Evolutionary conservation across 2,113 vertebrate species (phyloP).

Genomic region (Callithrix jacchus): DNA sequence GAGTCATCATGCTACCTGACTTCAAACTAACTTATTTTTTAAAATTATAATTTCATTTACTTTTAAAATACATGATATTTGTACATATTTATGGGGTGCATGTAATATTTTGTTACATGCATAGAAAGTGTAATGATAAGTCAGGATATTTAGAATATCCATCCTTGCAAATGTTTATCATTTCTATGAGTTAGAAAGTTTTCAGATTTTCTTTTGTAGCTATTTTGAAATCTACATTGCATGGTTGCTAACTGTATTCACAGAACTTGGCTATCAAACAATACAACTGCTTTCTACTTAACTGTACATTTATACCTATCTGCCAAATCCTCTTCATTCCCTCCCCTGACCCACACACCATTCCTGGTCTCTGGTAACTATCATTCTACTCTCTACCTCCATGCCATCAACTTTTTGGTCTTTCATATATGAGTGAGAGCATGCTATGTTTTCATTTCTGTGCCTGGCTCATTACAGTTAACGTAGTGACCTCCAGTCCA

Average conservation of each 20-base stretch:
- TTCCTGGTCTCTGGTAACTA: background rate
- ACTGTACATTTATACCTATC: background rate
- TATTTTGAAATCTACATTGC: background rate
- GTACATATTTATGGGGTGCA: background rate
- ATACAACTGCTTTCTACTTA: background rate
- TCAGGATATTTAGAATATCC: background rate
- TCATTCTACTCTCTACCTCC: background rate
- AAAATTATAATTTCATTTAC: background rate
- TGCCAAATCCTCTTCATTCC: background rate
- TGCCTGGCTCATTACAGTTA: background rate
- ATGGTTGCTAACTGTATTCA: background rate
- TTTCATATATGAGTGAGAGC: background rate
- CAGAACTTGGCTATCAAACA: background rate
- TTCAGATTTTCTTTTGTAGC: background rate
- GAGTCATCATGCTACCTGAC: too few species aligned
- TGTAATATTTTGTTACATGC: background rate
- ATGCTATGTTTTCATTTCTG: background rate
- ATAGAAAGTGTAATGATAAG: background rate
- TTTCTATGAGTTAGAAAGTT: background rate
- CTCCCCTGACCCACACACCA: background rate
- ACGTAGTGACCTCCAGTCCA: background rate
- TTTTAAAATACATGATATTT: background rate
- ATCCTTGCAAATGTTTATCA: background rate
- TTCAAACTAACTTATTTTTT: background rate
- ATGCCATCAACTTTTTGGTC: background rate